Conservation (phyloP, 2,797 vertebrate species). For the Schizopygopsis malacanthus region DNA sequence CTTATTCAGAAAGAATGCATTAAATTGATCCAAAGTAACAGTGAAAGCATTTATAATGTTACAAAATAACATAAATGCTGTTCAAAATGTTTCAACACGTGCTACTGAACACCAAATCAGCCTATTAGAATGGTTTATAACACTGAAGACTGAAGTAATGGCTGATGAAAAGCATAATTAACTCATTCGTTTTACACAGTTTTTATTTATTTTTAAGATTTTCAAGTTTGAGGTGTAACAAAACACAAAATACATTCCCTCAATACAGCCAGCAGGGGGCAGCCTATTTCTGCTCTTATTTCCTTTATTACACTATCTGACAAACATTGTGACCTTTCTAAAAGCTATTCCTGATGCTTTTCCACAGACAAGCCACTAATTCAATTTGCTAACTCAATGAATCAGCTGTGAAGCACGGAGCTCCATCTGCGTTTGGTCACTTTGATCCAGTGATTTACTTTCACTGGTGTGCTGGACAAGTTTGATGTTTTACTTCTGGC, state of each 20-base stretch:
- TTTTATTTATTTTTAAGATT: too few species aligned
- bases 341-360: conserved; percentile 26
- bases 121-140: background rate
- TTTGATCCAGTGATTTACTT: conserved; percentile 52
- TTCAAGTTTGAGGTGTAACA: background rate
- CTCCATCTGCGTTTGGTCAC: conserved; percentile 19
- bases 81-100: background rate
- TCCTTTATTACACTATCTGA: background rate
- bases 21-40: background rate
- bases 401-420: conserved; percentile 44
- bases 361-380: conserved; percentile 27
- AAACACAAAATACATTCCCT: background rate
- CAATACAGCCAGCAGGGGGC: conserved; percentile 13
- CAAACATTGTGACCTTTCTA: conserved; percentile 13
- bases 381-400: conserved; percentile 31
- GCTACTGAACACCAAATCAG: background rate
- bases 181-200: too few species aligned
- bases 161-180: too few species aligned
- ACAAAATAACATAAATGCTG: background rate
- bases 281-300: background rate
- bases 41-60: background rate
- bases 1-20: background rate
- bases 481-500: conserved; percentile 45
- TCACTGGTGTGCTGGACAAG: conserved; percentile 42
- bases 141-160: background rate